These are phyloP conservation scores for Lepus oiostolus DNA, from an alignment of 2,797 vertebrate genomes.

Conservation along the genomic window DNA sequence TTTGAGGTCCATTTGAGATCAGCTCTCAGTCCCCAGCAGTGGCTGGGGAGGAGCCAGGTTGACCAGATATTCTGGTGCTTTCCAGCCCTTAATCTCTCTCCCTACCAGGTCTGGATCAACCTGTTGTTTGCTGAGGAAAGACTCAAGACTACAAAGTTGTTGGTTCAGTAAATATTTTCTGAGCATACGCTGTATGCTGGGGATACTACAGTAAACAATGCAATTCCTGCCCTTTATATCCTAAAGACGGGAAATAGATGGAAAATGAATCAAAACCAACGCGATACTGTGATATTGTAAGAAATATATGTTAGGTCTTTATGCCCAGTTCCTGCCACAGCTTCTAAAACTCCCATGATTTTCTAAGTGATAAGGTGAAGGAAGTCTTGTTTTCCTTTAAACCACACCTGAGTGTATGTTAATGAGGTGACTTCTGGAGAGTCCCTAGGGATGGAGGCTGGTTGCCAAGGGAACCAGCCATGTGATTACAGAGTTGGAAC, in stretches of 20 bases:
- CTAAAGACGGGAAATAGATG: background rate
- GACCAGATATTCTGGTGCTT: slow-evolving; percentile 30
- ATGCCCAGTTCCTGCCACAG: background rate
- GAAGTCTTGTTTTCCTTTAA: background rate
- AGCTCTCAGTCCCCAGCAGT: background rate
- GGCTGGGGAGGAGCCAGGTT: background rate
- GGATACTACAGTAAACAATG: background rate
- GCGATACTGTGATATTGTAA: background rate
- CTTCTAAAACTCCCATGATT: background rate
- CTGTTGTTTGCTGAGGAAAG: background rate
- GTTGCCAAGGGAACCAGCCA: background rate
- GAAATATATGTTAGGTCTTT: background rate
- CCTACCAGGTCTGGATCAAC: background rate
- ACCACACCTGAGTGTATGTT: background rate
- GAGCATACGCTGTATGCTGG: background rate
- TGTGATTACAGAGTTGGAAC: background rate
- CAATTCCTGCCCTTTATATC: background rate
- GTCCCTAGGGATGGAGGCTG: background rate
- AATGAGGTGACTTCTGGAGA: background rate
- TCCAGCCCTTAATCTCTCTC: slow-evolving; percentile 20
- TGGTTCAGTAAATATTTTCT: slow-evolving; percentile 50
- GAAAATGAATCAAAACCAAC: background rate
- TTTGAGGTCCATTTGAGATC: slow-evolving; percentile 3
- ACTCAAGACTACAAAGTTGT: background rate
- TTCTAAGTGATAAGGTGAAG: background rate